phyloP scores from a whole-genome alignment of 37 sponge, comb jelly and placozoan genomes.

The Bolinopsis microptera region DNA sequence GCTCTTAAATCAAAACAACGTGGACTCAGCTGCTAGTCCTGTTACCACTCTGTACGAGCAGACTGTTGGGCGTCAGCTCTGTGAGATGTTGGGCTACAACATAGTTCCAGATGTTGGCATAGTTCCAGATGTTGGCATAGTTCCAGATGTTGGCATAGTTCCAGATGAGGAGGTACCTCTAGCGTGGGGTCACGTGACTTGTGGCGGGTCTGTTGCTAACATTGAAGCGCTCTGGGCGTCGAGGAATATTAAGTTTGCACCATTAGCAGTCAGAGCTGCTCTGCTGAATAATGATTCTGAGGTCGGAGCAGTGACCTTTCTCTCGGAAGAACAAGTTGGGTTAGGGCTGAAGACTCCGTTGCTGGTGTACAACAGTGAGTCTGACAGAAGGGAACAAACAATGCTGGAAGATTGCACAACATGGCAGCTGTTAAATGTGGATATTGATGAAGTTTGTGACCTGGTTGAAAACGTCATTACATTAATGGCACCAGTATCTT shows the following conservation, averaged over 20 bases:
- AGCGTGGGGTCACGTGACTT: conserved; percentile 64
- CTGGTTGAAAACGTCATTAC: not conserved
- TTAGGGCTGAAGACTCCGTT: not conserved
- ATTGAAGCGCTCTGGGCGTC: conserved; percentile 65
- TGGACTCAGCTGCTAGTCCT: conserved; percentile 36
- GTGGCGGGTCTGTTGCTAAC: conserved; percentile 64
- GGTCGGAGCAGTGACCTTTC: not conserved
- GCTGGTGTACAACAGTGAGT: not conserved
- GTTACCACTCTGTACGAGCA: conserved; percentile 44
- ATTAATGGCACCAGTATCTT: not conserved
- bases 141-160: no score
- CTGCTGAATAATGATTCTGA: no score
- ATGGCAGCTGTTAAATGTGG: conserved; percentile 32
- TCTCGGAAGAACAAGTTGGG: not conserved
- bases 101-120: no score
- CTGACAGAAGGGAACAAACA: not conserved
- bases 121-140: no score
- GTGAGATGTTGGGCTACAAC: conserved; percentile 61
- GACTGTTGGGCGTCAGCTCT: conserved; percentile 62
- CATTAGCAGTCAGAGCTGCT: conserved; percentile 25
- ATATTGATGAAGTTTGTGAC: conserved; percentile 35
- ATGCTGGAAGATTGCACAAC: not conserved
- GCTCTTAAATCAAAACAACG: conserved; percentile 68
- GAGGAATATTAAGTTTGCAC: conserved; percentile 46
- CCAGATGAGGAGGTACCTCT: not conserved